Evolutionary conservation across 2,888 invertebrate species (phyloP), one percentile per base, ranked within the genome.

Genomic region (Amaurobius ferox): DNA sequence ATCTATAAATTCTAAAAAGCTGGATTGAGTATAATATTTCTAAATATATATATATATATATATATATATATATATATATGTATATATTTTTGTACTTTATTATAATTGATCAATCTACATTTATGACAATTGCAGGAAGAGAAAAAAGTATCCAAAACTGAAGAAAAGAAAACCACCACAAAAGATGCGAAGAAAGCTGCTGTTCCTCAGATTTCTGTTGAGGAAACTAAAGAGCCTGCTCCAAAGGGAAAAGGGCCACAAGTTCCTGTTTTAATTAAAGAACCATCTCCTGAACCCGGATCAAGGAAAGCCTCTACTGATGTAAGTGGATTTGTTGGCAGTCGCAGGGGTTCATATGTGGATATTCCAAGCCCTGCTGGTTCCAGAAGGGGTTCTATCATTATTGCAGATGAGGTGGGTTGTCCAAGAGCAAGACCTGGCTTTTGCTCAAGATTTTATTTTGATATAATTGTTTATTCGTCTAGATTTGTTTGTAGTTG

Each of bases 341-440:
- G 95, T 90, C 93, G 95, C 70, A 94, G 97, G 90, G 97, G 97
- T 85, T 97, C 97, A 72, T 94, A 97, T 86, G 95, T 97, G 91
- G 97, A 97, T 40, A 70, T 78, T 62, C 66, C 74, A 30, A 81
- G 86, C 64, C 76, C 88, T 64, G 88, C 88, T 55, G 88, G 89
- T 55, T 87, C 87, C 29, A 90, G 96, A 96, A 55, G 97, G 97
- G 91, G 95, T 95, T 91, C 96, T 90, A 94, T 97, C 90, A 95
- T 97, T 90, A 97, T 97, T 91, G 96, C 96, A 91, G 97, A 97
- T 92, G 97, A 97, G 96, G 97, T 97, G 95, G 92, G 93, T 92
- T 92, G 85, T 88, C 74, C 40, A 81, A 79, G 79, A 79, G 68
- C 74, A 61, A 80, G 86, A 81, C 87, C 83, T 87, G 81, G 79